A percentile compares a stretch with the other conserved stretches of the same genome.
Evolutionary conservation across 2,797 vertebrate species (phyloP).

Genomic region (Stomatorhinus walkeri): DNA sequence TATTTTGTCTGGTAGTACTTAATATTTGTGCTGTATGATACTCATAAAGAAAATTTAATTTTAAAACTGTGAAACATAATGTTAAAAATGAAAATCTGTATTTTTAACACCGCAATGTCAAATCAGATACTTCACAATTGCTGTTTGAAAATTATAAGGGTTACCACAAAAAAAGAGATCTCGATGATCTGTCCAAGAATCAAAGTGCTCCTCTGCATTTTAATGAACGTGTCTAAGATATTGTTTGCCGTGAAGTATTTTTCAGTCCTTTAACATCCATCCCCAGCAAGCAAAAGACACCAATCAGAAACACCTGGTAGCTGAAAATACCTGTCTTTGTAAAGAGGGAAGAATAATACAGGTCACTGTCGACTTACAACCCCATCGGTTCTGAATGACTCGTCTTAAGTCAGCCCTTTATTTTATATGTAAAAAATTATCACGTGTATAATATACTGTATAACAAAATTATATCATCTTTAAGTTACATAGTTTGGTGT

Average conservation of each 20-base stretch:
- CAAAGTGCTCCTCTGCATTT: not conserved
- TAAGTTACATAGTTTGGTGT: too few species aligned
- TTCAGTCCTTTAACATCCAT: not conserved
- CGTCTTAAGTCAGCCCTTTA: not conserved
- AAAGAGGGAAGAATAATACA: not conserved
- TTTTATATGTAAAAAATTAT: not conserved
- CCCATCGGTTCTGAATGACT: not conserved
- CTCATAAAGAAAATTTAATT: not conserved
- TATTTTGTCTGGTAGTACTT: not conserved
- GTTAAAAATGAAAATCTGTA: not conserved
- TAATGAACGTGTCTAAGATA: not conserved
- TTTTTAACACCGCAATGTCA: not conserved
- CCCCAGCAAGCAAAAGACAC: not conserved
- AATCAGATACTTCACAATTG: not conserved
- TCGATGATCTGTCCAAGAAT: not conserved
- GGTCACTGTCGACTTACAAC: not conserved
- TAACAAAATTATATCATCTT: not conserved
- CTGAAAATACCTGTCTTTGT: not conserved
- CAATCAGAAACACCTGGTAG: not conserved
- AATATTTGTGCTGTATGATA: not conserved
- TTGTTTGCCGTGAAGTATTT: not conserved
- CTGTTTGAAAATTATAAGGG: not conserved
- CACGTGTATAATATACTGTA: not conserved
- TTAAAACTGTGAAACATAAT: not conserved
- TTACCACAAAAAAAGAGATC: not conserved